A percentile compares a stretch with the other conserved stretches of the same genome.
Evolutionary conservation across 2,888 invertebrate genomes (phyloP).

Genomic region (Smittia sp.): DNA sequence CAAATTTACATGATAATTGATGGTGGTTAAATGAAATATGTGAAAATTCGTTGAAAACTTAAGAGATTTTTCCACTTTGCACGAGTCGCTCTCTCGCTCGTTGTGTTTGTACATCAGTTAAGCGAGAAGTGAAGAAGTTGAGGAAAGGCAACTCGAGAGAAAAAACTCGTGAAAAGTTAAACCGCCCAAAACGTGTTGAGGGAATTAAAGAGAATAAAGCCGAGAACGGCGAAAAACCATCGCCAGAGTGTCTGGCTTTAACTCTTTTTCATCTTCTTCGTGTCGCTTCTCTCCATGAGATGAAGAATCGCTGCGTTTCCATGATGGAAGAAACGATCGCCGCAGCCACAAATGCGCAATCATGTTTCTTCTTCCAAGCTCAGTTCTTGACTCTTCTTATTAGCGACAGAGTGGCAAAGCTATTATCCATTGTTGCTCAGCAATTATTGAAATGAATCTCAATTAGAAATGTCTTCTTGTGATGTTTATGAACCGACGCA

Average conservation of each 20-base stretch:
- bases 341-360: slow-evolving; percentile 39
- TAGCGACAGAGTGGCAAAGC: slow-evolving; percentile 18
- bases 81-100: not conserved
- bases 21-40: slow-evolving; percentile 37
- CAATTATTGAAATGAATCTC: slow-evolving; percentile 27
- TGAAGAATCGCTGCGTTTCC: not conserved
- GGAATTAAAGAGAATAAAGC: slow-evolving; percentile 34
- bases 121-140: slow-evolving; percentile 15
- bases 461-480: slow-evolving; percentile 28
- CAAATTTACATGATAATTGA: slow-evolving; percentile 38
- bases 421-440: slow-evolving; percentile 25
- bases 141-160: not conserved
- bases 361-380: slow-evolving; percentile 13
- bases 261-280: slow-evolving; percentile 26
- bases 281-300: not conserved
- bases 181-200: slow-evolving; percentile 41
- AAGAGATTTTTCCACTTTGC: slow-evolving; percentile 32
- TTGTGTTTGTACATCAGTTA: not conserved
- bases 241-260: slow-evolving; percentile 38
- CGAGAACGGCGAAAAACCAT: slow-evolving; percentile 3
- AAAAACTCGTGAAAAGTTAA: slow-evolving; percentile 24
- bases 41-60: slow-evolving; percentile 42
- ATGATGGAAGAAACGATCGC: slow-evolving; percentile 24
- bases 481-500: not conserved
- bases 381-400: not conserved